Percentiles rank a stretch among this genome's conserved stretches.
Evolutionary conservation across 2,888 invertebrate genomes (phyloP).

Genomic region (Tortrix viridana): DNA sequence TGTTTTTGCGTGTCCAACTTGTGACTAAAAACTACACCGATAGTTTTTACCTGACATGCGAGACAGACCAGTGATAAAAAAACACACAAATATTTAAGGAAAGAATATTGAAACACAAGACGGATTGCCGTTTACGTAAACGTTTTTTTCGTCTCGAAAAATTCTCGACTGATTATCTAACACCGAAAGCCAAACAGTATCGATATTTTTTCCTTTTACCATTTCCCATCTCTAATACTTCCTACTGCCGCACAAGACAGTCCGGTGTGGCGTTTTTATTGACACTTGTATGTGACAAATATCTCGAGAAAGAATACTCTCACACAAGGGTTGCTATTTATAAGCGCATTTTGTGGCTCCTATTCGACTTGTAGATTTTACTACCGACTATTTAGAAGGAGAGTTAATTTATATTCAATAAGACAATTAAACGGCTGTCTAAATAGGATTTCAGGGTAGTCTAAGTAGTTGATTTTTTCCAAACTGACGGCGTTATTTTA

Average conservation of each 20-base stretch:
- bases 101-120: no score
- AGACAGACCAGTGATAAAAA: no score
- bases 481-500: no score
- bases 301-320: constrained; percentile 65
- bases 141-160: no score
- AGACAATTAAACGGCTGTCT: not conserved
- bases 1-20: no score
- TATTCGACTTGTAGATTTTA: constrained; percentile 50
- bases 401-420: constrained; percentile 14
- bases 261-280: constrained; percentile 84
- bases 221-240: constrained; percentile 55
- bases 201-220: constrained; percentile 5
- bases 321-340: constrained; percentile 46
- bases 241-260: constrained; percentile 68
- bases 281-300: constrained; percentile 83
- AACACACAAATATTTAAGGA: no score
- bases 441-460: no score
- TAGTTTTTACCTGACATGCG: no score
- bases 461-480: no score
- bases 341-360: constrained; percentile 36
- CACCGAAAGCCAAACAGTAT: not conserved
- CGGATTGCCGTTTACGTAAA: no score
- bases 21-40: no score
- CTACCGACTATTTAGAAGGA: constrained; percentile 14
- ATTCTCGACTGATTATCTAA: no score